phyloP scores from a whole-genome alignment of 2,113 vertebrate species.

The Reinhardtius hippoglossoides region DNA sequence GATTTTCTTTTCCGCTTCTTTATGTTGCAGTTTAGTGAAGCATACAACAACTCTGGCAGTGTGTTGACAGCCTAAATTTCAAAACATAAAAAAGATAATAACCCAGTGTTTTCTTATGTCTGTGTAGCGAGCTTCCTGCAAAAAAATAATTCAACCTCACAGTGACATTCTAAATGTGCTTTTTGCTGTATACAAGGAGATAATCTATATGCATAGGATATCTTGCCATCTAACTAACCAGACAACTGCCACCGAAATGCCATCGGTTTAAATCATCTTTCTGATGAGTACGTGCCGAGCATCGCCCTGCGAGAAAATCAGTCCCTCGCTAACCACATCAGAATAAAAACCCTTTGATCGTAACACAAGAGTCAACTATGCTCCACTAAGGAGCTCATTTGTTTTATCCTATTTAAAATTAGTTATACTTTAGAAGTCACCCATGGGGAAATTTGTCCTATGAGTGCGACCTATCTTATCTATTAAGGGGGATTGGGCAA shows the following conservation, averaged over 20 bases:
- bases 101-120: no score
- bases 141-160: not conserved
- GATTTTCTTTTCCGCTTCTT: no score
- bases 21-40: no score
- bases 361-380: slow-evolving; percentile 16
- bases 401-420: slow-evolving; percentile 44
- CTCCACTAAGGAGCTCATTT: slow-evolving; percentile 46
- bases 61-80: no score
- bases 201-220: slow-evolving; percentile 19
- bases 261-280: slow-evolving; percentile 17
- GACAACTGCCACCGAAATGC: slow-evolving; percentile 32
- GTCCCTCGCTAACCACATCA: slow-evolving; percentile 20
- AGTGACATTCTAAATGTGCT: not conserved
- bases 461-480: slow-evolving; percentile 28
- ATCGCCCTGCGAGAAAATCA: slow-evolving; percentile 26
- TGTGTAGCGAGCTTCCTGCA: no score
- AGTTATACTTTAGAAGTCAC: slow-evolving; percentile 18
- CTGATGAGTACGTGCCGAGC: slow-evolving; percentile 23
- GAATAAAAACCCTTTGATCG: slow-evolving; percentile 44
- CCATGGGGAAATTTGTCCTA: slow-evolving; percentile 15
- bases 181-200: not conserved
- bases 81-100: no score
- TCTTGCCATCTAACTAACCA: slow-evolving; percentile 19
- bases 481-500: slow-evolving; percentile 7
- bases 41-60: no score